Evolutionary conservation across 2,888 invertebrate genomes (phyloP), one percentile per base, ranked within the genome.

Genomic region (Leptinotarsa haldemani): DNA sequence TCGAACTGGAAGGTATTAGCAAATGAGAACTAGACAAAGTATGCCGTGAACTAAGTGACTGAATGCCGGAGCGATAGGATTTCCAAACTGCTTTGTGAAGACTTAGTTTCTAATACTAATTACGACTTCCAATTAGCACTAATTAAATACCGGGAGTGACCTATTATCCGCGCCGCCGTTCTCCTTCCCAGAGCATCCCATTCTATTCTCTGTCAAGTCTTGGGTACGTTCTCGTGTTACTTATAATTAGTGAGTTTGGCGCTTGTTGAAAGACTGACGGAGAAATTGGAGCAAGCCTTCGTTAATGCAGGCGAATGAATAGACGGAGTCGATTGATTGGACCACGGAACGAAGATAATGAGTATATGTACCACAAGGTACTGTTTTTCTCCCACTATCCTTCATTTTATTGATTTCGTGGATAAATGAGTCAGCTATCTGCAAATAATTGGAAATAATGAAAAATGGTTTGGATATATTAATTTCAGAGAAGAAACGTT

Each of bases 81-180:
- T 86, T 84, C 83, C 83, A 84, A 86, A 85, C 84, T 84, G 85
- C 85, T 86, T 84, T 86, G 86, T 85, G 83, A 86, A 85, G 86
- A 83, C 85, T 85, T 84, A 85, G 85, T 85, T 61, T 86, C 85
- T 87, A 85, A 85, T 85, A 86, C 86, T 86, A 87, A 87, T 87
- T 87, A 86, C 85, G 82, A 84, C 84, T 83, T 83, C 86, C 86
- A 87, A 87, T 87, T 87, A 87, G 86, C 82, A 83, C 86, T 86
- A 87, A 87, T 87, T 87, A 86, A 87, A 87, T 86, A 83, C 85
- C 84, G 80, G 69, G 85, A 84, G 85, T 86, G 86, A 86, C 86
- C 87, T 84, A 86, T 86, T 87, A 87, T 86, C 85, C 83, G 81
- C 82, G 82, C 66, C 65, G 78, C 80, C 80, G 82, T 81, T 83